A percentile compares a stretch with the other conserved stretches of the same genome.
These are phyloP conservation scores for Harpalus rufipes DNA, from an alignment of 2,888 invertebrate species.

Conservation along the genomic window DNA sequence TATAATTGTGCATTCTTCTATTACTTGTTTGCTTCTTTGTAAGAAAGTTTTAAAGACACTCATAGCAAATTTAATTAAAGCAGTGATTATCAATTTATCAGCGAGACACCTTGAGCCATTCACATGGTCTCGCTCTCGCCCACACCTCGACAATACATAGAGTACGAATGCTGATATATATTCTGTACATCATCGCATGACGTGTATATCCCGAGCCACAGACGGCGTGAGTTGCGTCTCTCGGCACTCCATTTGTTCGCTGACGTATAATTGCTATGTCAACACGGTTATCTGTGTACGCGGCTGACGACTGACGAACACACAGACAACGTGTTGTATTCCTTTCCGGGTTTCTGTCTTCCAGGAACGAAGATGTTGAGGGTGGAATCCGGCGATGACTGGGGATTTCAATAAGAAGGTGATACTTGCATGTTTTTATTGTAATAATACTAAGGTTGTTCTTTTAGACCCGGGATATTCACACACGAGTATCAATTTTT, in stretches of 20 bases:
- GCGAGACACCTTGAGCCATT: slow-evolving; percentile 37
- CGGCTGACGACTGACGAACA: neutral
- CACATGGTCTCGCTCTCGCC: slow-evolving; percentile 20
- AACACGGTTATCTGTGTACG: slow-evolving; percentile 65
- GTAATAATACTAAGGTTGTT: too few species aligned
- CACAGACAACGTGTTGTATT: neutral
- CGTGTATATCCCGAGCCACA: slow-evolving; percentile 49
- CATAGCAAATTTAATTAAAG: slow-evolving; percentile 42
- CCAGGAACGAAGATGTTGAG: too few species aligned
- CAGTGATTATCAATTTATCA: slow-evolving; percentile 52
- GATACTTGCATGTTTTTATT: too few species aligned
- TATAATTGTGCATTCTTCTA: too few species aligned
- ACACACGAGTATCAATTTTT: too few species aligned
- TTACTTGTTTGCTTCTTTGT: too few species aligned
- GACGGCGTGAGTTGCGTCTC: slow-evolving; percentile 46
- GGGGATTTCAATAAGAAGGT: too few species aligned
- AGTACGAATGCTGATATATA: slow-evolving; percentile 45
- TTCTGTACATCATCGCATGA: slow-evolving; percentile 65
- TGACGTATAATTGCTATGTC: slow-evolving; percentile 66
- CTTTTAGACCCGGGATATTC: too few species aligned
- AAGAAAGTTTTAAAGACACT: too few species aligned
- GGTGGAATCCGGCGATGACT: too few species aligned
- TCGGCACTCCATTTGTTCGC: slow-evolving; percentile 65
- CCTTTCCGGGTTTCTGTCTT: too few species aligned
- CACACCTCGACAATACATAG: neutral